Evolutionary conservation across 1,140 invertebrate species (phyloP), one percentile per base, ranked within the genome.

Genomic region (Goniozus legneri): DNA sequence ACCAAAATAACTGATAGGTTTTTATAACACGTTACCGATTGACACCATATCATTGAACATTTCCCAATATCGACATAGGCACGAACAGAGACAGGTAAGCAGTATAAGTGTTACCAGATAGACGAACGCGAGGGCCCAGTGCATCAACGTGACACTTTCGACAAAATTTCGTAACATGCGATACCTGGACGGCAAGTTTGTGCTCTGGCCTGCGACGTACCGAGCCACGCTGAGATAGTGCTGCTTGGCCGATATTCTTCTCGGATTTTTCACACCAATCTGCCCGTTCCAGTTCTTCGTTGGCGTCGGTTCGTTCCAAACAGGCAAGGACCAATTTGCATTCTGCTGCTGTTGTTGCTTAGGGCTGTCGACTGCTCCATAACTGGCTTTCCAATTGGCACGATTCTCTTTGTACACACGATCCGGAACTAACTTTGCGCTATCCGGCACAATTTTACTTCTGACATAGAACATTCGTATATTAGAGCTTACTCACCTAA

Each of bases 161-260:
- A 59, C 22, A 40, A 46, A 33, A 40, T 51, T 40, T 46, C 33
- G 58, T 35, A 59, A 54, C 42, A 43, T 54, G 56, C 50, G 61
- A 64, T 67, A 76, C 72, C 68, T 71, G 58, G 63, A 64, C 27
- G 66, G 64, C 44, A 77, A 64, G 61, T 75, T 77, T 35, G 77
- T 78, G 50, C 69, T 78, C 48, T 81, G 79, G 22, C 81, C 86
- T 44, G 84, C 82, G 41, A 88, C 77, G 60, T 89, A 89, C 66
- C 87, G 73, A 37, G 86, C 80, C 57, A 87, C 82, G 32, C 76
- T 80, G 30, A 88, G 58, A 64, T 89, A 90, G 60, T 88, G 84
- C 54, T 88, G 83, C 56, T 88, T 88, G 0, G 84, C 84, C 18
- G 83, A 85, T 3, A 81, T 54, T 49, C 73, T 78, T 37, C 69